Evolutionary conservation across 2,888 invertebrate species (phyloP).

Genomic region (Hydraecia micacea): DNA sequence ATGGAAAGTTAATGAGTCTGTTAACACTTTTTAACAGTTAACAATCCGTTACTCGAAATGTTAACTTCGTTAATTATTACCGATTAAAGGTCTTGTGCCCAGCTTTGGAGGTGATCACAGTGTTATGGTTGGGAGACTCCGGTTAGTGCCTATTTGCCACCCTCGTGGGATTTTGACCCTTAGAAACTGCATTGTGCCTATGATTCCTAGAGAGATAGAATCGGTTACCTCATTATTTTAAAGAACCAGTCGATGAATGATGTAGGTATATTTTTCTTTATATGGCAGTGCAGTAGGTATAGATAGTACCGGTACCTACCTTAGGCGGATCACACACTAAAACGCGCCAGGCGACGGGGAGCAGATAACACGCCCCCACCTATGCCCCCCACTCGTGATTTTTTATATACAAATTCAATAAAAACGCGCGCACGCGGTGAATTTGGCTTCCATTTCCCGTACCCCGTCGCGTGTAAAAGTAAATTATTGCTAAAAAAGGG

Average conservation of each 20-base stretch:
- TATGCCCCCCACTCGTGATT: no score
- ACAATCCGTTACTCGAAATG: neutral
- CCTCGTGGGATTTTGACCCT: neutral
- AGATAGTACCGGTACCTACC: neutral
- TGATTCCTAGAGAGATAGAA: neutral
- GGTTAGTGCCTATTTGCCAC: neutral
- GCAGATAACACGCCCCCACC: no score
- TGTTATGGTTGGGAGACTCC: neutral
- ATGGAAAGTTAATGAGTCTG: neutral
- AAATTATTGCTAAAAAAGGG: no score
- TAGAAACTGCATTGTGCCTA: neutral
- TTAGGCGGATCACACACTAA: neutral
- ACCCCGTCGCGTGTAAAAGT: no score
- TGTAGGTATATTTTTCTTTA: neutral
- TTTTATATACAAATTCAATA: no score
- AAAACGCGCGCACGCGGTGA: neutral
- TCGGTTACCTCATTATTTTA: neutral
- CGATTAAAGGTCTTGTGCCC: neutral
- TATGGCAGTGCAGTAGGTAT: neutral
- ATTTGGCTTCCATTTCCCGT: neutral
- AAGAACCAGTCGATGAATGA: neutral
- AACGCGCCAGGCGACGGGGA: no score
- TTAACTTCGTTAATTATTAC: neutral
- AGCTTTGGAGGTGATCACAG: neutral
- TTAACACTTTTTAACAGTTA: neutral